These are phyloP conservation scores for Mormyrus iriodes DNA, from an alignment of 2,113 vertebrate species.

Conservation along the genomic window DNA sequence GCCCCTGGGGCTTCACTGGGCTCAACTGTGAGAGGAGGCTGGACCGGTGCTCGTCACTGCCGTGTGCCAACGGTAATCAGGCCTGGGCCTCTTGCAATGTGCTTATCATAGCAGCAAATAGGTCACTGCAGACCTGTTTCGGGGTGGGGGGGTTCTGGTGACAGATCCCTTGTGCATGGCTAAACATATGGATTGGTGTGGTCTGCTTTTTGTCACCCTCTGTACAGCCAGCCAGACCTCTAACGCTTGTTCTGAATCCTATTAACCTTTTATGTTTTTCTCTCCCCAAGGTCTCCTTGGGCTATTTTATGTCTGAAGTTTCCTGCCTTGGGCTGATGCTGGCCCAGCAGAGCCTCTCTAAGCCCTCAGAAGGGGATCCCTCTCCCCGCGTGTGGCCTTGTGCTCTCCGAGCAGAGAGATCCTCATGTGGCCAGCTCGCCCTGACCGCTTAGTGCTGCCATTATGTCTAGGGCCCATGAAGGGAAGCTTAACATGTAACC, in stretches of 20 bases:
- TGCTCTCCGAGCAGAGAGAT: neutral
- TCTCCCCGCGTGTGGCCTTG: neutral
- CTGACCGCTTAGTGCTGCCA: neutral
- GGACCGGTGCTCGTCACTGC: constrained; percentile 88
- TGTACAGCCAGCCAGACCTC: neutral
- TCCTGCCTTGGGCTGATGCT: neutral
- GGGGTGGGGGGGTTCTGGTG: neutral
- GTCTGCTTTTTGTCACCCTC: neutral
- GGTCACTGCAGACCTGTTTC: neutral
- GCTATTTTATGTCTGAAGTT: too few relatives aligned
- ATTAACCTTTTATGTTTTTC: neutral
- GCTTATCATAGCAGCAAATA: neutral
- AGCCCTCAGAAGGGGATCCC: neutral
- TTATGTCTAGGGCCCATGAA: neutral
- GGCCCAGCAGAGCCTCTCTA: neutral
- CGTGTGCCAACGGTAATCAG: constrained; percentile 81
- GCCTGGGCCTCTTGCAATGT: neutral
- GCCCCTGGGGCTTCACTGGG: constrained; percentile 82
- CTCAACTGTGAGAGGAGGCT: constrained; percentile 97
- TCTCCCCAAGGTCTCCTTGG: neutral
- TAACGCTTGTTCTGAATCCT: neutral
- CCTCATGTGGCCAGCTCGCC: neutral
- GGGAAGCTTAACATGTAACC: neutral
- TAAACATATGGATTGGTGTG: neutral
- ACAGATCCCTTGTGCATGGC: neutral